phyloP scores from a whole-genome alignment of 2,797 vertebrate species.

The Acridotheres tristis region DNA sequence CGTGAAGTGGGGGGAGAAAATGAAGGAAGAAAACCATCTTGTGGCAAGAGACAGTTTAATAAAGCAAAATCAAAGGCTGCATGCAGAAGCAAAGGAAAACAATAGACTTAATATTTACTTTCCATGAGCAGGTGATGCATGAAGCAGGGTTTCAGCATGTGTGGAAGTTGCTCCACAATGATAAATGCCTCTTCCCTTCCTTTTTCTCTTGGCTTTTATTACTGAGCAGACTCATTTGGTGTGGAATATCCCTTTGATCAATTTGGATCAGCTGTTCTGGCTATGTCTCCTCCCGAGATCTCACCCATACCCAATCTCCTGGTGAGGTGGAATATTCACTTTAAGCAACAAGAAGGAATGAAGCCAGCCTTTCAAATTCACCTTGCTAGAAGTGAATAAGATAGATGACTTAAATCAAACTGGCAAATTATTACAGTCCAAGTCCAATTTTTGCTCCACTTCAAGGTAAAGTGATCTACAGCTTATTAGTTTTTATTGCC shows the following conservation, averaged over 20 bases:
- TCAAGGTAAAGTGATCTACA: neutral
- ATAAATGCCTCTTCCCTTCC: neutral
- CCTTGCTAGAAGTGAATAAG: neutral
- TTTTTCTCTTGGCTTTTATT: neutral
- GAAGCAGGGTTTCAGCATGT: neutral
- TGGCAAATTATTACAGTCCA: neutral
- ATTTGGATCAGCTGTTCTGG: neutral
- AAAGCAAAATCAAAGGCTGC: neutral
- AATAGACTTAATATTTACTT: neutral
- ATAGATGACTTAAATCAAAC: neutral
- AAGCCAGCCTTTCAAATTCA: constrained; percentile 15
- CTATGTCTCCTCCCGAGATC: neutral
- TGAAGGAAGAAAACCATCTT: neutral
- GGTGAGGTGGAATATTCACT: neutral
- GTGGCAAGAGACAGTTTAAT: neutral
- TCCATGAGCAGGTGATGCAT: neutral
- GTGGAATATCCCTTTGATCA: neutral
- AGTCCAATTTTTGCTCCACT: neutral
- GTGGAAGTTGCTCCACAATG: neutral
- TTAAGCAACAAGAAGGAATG: neutral
- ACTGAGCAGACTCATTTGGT: neutral
- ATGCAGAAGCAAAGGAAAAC: neutral
- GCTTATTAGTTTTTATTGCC: neutral
- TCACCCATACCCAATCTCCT: neutral
- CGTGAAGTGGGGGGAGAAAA: neutral